These are phyloP conservation scores for Pachycephala philippinensis DNA, from an alignment of 2,113 vertebrate species.

Conservation along the genomic window DNA sequence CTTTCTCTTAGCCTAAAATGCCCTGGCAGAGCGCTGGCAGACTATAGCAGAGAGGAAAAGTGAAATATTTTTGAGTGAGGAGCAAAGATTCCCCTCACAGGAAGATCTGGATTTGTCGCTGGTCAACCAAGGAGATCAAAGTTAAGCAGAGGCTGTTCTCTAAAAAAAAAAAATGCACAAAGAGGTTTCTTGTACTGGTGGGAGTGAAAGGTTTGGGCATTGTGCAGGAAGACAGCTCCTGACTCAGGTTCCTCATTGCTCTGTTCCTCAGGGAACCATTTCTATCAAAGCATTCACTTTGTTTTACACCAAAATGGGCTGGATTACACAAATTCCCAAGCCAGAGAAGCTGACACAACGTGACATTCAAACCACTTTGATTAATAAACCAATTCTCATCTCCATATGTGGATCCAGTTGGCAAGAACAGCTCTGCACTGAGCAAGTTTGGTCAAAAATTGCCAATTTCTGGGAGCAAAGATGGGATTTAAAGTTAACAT, in stretches of 20 bases:
- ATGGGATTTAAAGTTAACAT: neutral
- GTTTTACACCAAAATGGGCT: neutral
- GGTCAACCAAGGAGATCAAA: neutral
- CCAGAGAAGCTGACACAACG: neutral
- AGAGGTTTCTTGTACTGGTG: neutral
- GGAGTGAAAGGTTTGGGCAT: neutral
- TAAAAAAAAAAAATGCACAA: neutral
- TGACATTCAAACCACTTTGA: neutral
- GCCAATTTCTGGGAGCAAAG: neutral
- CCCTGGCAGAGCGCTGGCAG: neutral
- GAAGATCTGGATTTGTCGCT: neutral
- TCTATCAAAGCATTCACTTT: rapidly evolving
- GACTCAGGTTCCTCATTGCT: neutral
- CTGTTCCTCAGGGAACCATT: neutral
- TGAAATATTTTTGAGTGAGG: neutral
- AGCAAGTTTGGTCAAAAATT: neutral
- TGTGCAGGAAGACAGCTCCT: neutral
- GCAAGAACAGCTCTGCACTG: neutral
- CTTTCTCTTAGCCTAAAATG: neutral
- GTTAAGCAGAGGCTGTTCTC: neutral
- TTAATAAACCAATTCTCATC: neutral
- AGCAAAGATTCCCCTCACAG: neutral
- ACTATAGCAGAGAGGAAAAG: neutral
- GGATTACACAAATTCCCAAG: neutral
- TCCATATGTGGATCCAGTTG: neutral